phyloP scores from a whole-genome alignment of 2,888 invertebrate genomes.

The Cynaeus angustus region DNA sequence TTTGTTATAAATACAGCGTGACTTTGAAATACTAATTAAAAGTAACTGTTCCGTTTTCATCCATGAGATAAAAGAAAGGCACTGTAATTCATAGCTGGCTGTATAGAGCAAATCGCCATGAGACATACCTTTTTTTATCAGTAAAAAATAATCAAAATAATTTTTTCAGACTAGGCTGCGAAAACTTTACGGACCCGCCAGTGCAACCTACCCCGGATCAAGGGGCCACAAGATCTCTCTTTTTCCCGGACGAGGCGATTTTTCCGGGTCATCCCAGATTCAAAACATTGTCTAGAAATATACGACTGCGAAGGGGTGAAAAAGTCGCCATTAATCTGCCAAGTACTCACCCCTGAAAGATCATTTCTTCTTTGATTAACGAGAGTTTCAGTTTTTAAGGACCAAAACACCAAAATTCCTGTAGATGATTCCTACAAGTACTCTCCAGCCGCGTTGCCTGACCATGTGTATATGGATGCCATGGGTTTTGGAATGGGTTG shows the following conservation, averaged over 20 bases:
- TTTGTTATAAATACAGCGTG: no score
- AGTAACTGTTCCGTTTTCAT: no score
- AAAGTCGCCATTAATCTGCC: constrained; percentile 98
- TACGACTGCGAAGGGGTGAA: constrained; percentile 91
- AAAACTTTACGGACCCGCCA: constrained; percentile 89
- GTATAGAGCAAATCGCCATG: no score
- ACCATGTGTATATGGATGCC: constrained; percentile 98
- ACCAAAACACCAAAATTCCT: constrained; percentile 88
- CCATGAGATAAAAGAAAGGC: no score
- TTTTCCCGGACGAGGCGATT: constrained; percentile 96
- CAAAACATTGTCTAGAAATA: constrained; percentile 93
- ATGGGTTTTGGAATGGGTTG: constrained; percentile 99
- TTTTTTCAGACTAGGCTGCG: constrained; percentile 85
- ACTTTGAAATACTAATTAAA: no score
- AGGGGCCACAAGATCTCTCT: constrained; percentile 88
- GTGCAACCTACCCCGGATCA: constrained; percentile 80
- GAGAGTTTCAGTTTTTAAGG: constrained; percentile 85
- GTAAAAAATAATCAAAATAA: no score
- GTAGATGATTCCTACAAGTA: constrained; percentile 83
- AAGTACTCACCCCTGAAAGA: constrained; percentile 77
- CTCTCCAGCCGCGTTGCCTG: constrained; percentile 83
- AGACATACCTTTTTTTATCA: no score
- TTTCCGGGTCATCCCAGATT: constrained; percentile 97
- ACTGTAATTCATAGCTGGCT: no score
- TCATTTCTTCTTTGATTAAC: neutral